Evolutionary conservation across 2,113 vertebrate genomes (phyloP).

Genomic region (Urocitellus parryii): DNA sequence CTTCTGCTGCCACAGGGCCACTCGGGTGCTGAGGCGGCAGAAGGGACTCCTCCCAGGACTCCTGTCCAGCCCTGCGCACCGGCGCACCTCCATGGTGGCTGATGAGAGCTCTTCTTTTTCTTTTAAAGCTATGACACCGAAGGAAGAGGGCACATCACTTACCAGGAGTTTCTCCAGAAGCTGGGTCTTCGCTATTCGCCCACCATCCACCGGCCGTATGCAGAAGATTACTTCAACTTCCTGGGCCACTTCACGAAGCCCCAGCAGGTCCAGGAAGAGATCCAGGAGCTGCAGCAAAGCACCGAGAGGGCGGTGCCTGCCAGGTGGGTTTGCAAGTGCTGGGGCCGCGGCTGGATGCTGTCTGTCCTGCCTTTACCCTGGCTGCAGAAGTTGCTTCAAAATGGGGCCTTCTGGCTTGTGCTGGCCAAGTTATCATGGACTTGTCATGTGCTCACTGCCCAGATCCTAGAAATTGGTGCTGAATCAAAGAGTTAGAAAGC

Average conservation of each 20-base stretch:
- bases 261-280: constrained; percentile 75
- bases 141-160: constrained; percentile 84
- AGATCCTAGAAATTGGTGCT: neutral
- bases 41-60: neutral
- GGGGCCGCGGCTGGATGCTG: accelerated
- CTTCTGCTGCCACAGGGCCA: accelerated
- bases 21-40: accelerated
- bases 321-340: neutral
- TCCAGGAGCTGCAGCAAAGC: constrained; percentile 58
- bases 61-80: accelerated
- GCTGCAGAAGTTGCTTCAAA: accelerated
- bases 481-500: neutral
- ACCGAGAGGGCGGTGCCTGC: accelerated
- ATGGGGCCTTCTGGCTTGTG: accelerated
- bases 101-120: neutral
- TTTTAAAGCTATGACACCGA: constrained; percentile 87
- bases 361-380: accelerated
- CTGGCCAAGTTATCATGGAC: accelerated
- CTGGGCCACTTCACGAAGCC: constrained; percentile 81
- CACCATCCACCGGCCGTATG: constrained; percentile 41
- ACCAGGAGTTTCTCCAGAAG: constrained; percentile 87
- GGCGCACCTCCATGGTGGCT: accelerated
- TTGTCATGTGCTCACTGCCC: accelerated
- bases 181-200: constrained; percentile 74
- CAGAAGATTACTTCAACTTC: constrained; percentile 75